These are phyloP conservation scores for Passerculus sandwichensis DNA, from an alignment of 2,797 vertebrate genomes.

Conservation along the genomic window DNA sequence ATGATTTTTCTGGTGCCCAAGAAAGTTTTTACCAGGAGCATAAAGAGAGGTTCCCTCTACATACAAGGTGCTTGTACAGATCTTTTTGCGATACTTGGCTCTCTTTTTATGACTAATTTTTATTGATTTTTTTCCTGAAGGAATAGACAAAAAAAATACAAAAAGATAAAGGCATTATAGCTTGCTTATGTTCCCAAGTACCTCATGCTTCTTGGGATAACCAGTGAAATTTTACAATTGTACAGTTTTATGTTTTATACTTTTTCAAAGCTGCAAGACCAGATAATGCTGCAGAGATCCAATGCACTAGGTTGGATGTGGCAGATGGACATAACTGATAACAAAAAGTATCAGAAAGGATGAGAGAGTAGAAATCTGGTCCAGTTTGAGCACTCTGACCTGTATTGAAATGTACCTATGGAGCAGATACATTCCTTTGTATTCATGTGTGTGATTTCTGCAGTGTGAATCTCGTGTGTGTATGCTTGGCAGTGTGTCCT, in stretches of 20 bases:
- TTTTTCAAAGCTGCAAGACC: constrained; percentile 14
- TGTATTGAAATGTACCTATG: background rate
- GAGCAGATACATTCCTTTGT: background rate
- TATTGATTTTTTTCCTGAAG: constrained; percentile 41
- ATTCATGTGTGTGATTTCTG: background rate
- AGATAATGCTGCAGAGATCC: background rate
- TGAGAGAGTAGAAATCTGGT: background rate
- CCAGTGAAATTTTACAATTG: constrained; percentile 27
- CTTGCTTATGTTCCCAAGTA: constrained; percentile 18
- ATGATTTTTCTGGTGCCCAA: background rate
- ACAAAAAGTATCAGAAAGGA: background rate
- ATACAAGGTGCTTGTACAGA: background rate
- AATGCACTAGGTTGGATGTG: background rate
- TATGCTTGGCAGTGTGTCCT: background rate
- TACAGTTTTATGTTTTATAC: constrained; percentile 1
- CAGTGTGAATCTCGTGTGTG: accelerated
- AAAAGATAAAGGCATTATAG: constrained; percentile 19
- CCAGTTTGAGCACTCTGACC: background rate
- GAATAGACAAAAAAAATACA: constrained; percentile 4
- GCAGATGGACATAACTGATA: background rate
- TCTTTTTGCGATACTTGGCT: constrained; percentile 13
- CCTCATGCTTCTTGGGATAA: background rate
- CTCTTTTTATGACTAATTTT: constrained; percentile 46
- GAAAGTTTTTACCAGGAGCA: background rate
- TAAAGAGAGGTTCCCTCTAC: background rate